Percentiles rank a stretch among this genome's conserved stretches.
Conservation (phyloP, 2,888 invertebrate species). For the Toxonevra muliebris region DNA sequence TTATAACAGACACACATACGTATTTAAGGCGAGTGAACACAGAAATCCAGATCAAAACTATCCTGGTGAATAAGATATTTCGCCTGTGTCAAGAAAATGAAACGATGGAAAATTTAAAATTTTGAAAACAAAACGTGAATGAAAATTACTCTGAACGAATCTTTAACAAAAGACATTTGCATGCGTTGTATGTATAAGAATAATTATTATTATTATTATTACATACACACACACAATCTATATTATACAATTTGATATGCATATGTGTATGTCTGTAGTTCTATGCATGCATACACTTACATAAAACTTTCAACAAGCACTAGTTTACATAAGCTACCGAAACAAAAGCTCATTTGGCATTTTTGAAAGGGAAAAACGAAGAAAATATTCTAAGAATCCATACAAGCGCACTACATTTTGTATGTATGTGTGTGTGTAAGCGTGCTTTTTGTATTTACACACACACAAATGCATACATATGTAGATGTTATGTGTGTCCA, state of each 20-base stretch:
- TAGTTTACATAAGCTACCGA: constrained; percentile 2
- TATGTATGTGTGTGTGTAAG: neutral
- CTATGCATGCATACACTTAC: neutral
- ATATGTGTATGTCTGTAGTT: neutral
- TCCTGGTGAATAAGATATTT: no score
- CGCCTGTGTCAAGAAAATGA: no score
- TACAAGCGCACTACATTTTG: neutral
- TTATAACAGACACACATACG: no score
- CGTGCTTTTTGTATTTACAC: neutral
- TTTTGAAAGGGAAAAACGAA: neutral
- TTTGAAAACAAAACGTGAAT: no score
- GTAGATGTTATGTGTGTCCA: neutral
- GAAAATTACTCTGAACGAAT: no score
- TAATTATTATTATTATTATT: neutral
- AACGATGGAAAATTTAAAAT: no score
- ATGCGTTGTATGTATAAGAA: neutral
- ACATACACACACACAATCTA: neutral
- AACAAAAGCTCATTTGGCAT: no score
- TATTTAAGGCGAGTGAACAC: no score
- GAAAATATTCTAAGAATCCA: neutral
- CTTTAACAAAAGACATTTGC: no score
- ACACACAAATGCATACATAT: no score
- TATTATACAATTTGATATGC: neutral
- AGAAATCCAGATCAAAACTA: no score
- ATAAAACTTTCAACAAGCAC: neutral